Evolutionary conservation across 2,113 vertebrate genomes (phyloP), one percentile per base, ranked within the genome.

Genomic region (Hemibagrus wyckioides): DNA sequence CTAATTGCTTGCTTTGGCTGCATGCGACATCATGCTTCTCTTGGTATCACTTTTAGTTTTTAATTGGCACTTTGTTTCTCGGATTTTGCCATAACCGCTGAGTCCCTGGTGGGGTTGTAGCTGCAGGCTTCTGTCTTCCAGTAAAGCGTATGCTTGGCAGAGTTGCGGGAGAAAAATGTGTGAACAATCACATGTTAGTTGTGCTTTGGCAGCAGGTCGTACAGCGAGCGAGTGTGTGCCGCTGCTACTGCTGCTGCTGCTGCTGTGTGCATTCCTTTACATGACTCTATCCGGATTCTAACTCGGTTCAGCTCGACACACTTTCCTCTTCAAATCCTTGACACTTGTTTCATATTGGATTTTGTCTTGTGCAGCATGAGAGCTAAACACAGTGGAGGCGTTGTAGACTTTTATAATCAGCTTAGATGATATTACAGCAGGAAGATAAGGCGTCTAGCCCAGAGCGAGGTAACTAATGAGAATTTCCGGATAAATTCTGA

Each of bases 1-100:
- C 10, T 85, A 59, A 85, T 83, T 86, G 83, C 86, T 88, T 76
- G 44, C 75, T 86, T 79, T 75, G 65, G 8, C 65, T 75, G 76
- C 1, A 21, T 50, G 71, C 4, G 28, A n/a, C 61, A 69, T 56
- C 61, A n/a, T 56, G 54, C 54, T 56, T 84, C 85, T 80, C 63
- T 82, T 54, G 41, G 50, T 52, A 30, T 63, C 59, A 83, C 76
- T 87, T 80, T 82, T 82, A 57, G 77, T 39, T 39, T 69, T 81
- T 86, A 84, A 87, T 89, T 61, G 80, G 28, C 83, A 69, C 39
- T 84, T 86, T 86, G 25, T 61, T 44, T 52, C 54, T 86, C 8
- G 57, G 52, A 54, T 87, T 44, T n/a, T 79, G 82, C 30, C 30
- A 6, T 61, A 44, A 65, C n/a, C 44, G 17, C 30, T 48, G 36